Percentiles rank a stretch among this genome's conserved stretches.
Evolutionary conservation across 1,140 invertebrate species (phyloP).

Genomic region (Eubasilissa regina): DNA sequence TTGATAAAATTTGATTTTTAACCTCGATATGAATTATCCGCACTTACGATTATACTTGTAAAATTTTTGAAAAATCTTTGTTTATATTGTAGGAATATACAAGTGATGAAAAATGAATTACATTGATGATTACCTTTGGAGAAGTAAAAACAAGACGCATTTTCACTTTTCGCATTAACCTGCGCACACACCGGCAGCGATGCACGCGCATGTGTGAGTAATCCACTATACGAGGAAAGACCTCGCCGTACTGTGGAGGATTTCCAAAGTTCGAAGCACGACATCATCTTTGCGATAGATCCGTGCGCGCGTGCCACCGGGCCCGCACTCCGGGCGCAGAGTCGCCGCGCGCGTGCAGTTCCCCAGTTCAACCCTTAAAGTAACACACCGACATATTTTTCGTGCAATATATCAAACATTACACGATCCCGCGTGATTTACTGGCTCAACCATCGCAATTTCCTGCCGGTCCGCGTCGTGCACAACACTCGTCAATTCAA

Average conservation of each 20-base stretch:
- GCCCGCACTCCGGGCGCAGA: not conserved
- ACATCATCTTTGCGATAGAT: not conserved
- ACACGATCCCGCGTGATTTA: conserved; percentile 59
- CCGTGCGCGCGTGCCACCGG: not conserved
- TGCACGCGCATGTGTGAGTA: not conserved
- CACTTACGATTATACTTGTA: too few relatives aligned
- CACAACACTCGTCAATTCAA: conserved; percentile 14
- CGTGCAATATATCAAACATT: conserved; percentile 61
- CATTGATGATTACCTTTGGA: too few relatives aligned
- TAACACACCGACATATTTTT: conserved; percentile 58
- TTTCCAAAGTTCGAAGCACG: not conserved
- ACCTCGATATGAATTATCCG: too few relatives aligned
- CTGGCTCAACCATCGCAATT: conserved; percentile 59
- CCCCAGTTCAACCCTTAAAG: conserved; percentile 24
- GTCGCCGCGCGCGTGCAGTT: not conserved
- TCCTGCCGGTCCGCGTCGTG: conserved; percentile 52
- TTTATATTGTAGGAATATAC: too few relatives aligned
- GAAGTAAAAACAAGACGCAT: not conserved
- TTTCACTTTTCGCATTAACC: conserved; percentile 29
- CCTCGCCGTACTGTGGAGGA: not conserved
- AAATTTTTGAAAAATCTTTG: too few relatives aligned
- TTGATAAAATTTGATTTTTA: too few relatives aligned
- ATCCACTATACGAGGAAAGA: conserved; percentile 10
- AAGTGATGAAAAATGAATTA: too few relatives aligned
- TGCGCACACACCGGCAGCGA: not conserved